Conservation (phyloP, 2,888 invertebrate species). For the Aphodius granarius region DNA sequence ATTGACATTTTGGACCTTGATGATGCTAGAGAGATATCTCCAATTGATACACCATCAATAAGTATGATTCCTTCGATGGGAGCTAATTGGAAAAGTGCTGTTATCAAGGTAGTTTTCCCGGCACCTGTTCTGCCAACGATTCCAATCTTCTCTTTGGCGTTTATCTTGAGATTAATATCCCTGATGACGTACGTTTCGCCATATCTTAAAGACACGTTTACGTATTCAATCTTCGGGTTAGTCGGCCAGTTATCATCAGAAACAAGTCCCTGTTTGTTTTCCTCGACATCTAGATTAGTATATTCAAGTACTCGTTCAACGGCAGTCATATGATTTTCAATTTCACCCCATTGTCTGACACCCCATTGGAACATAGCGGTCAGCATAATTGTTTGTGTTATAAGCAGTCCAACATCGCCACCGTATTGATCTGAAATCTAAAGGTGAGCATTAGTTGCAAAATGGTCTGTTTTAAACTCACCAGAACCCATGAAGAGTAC, state of each 20-base stretch:
- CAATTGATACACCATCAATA: constrained; percentile 78
- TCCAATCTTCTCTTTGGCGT: constrained; percentile 72
- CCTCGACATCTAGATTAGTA: constrained; percentile 66
- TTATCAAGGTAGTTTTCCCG: constrained; percentile 75
- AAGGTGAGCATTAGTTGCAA: background rate
- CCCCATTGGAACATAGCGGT: constrained; percentile 80
- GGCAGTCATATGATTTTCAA: constrained; percentile 80
- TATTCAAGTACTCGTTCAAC: constrained; percentile 89
- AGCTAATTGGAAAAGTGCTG: constrained; percentile 79
- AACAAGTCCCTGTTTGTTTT: constrained; percentile 17
- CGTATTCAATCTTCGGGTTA: constrained; percentile 68
- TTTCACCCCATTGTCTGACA: constrained; percentile 60
- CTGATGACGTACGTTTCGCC: constrained; percentile 74
- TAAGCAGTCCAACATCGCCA: constrained; percentile 51
- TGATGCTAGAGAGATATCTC: constrained; percentile 69
- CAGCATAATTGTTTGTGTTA: constrained; percentile 50
- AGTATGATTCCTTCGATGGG: constrained; percentile 75
- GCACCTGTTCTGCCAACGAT: constrained; percentile 84
- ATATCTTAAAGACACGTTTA: constrained; percentile 71
- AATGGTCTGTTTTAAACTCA: constrained; percentile 39
- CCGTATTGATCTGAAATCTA: constrained; percentile 40
- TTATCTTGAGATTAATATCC: constrained; percentile 66
- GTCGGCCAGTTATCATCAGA: constrained; percentile 63
- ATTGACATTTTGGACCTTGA: constrained; percentile 78
- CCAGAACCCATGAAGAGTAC: constrained; percentile 55